phyloP scores from a whole-genome alignment of 2,888 invertebrate genomes.

The Apamea epomidion region DNA sequence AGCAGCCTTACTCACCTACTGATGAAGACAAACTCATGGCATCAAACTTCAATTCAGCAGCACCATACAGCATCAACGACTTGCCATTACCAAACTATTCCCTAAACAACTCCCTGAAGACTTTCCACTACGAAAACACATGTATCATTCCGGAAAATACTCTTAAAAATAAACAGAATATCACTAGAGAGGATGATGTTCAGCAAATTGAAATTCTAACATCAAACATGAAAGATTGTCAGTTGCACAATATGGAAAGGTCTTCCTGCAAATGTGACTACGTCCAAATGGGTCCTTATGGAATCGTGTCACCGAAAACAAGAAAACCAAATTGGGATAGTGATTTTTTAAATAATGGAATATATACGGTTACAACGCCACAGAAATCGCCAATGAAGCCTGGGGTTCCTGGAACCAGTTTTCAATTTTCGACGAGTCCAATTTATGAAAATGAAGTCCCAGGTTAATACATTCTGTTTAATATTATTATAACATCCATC shows the following conservation, averaged over 20 bases:
- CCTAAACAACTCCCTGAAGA: conserved; percentile 89
- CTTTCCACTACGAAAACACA: conserved; percentile 88
- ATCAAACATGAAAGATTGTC: conserved; percentile 86
- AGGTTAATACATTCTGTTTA: conserved; percentile 72
- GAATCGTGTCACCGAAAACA: conserved; percentile 83
- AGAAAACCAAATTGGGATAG: conserved; percentile 85
- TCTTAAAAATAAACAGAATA: conserved; percentile 85
- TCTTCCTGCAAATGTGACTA: conserved; percentile 87
- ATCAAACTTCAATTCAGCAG: conserved; percentile 82
- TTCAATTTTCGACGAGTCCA: conserved; percentile 86
- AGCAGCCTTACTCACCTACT: conserved; percentile 87
- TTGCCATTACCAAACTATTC: conserved; percentile 91
- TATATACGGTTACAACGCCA: conserved; percentile 86
- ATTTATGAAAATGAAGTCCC: conserved; percentile 87
- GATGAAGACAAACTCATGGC: conserved; percentile 89
- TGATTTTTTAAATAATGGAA: conserved; percentile 85
- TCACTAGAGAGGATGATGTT: conserved; percentile 86
- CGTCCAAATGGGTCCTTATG: conserved; percentile 87
- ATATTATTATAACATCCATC: neutral
- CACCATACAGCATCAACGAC: conserved; percentile 84
- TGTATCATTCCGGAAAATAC: conserved; percentile 88
- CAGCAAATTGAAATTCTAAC: conserved; percentile 88
- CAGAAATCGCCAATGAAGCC: conserved; percentile 86
- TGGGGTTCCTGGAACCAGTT: conserved; percentile 85
- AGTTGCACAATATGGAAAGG: conserved; percentile 86